These are phyloP conservation scores for Apotomis betuletana DNA, from an alignment of 2,888 invertebrate species.

Conservation along the genomic window DNA sequence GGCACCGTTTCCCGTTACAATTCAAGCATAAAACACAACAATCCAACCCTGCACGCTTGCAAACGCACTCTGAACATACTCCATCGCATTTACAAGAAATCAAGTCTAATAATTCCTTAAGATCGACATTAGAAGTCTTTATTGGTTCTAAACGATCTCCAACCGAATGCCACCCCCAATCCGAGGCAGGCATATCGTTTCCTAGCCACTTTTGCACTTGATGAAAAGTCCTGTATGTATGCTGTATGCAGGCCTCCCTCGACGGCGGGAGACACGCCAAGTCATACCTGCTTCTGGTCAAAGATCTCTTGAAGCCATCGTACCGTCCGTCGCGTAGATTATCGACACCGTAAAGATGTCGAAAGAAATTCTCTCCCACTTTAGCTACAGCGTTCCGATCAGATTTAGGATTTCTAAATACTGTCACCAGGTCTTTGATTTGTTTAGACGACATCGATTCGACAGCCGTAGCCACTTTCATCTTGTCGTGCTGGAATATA, in stretches of 20 bases:
- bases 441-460: not conserved
- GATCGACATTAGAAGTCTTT: not conserved
- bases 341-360: not conserved
- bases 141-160: conserved; percentile 7
- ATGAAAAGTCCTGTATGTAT: conserved; percentile 13
- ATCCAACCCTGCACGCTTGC: conserved; percentile 5
- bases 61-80: conserved; percentile 1
- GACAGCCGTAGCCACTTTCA: not conserved
- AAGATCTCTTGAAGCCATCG: not conserved
- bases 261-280: conserved; percentile 3
- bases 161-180: conserved; percentile 9
- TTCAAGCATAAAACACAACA: conserved; percentile 13
- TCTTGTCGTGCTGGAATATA: conserved; percentile 11
- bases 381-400: conserved; percentile 8
- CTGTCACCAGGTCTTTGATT: not conserved
- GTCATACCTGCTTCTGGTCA: conserved; percentile 5
- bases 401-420: conserved; percentile 1
- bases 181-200: conserved; percentile 2
- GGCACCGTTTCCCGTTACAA: conserved; percentile 12
- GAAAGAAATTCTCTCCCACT: not conserved
- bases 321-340: not conserved
- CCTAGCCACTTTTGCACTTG: conserved; percentile 17
- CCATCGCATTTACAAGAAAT: conserved; percentile 6
- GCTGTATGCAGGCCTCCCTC: not conserved
- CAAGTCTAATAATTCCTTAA: not conserved